Evolutionary conservation across 1,140 invertebrate species (phyloP).

Genomic region (Neocloeon triangulifer): DNA sequence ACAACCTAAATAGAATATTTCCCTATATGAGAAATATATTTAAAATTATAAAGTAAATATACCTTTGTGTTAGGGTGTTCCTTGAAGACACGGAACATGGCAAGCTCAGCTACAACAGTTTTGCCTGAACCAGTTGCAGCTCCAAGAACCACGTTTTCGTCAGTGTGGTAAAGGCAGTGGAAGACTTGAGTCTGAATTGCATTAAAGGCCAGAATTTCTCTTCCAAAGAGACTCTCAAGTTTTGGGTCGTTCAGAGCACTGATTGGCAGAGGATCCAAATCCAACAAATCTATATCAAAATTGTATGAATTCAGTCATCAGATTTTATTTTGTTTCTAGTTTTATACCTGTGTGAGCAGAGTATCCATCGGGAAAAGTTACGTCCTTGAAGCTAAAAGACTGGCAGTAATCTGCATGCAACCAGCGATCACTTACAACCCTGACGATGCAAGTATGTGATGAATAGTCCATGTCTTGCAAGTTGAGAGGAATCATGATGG

Average conservation of each 20-base stretch:
- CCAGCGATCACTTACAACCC: conserved; percentile 76
- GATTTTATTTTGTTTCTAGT: no score
- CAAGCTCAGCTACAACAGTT: conserved; percentile 94
- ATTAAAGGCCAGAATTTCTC: conserved; percentile 94
- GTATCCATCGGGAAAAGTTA: conserved; percentile 80
- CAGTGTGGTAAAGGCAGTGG: conserved; percentile 86
- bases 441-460: conserved; percentile 31
- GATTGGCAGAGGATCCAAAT: conserved; percentile 75
- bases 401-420: conserved; percentile 51
- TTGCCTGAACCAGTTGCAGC: conserved; percentile 98
- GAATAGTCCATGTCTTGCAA: conserved; percentile 1
- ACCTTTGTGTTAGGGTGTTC: conserved; percentile 66
- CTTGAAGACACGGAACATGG: conserved; percentile 85
- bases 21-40: conserved; percentile 10
- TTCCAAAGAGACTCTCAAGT: conserved; percentile 70
- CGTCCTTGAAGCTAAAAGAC: conserved; percentile 65
- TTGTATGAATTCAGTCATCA: conserved; percentile 3
- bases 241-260: conserved; percentile 50
- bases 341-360: conserved; percentile 66
- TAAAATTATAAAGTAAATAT: conserved; percentile 6
- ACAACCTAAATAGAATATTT: conserved; percentile 39
- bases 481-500: no score
- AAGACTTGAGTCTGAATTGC: conserved; percentile 99
- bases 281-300: conserved; percentile 50
- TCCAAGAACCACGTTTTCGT: conserved; percentile 83